Conservation (phyloP, 2,888 invertebrate species). For the Chaitophorus viminalis region DNA sequence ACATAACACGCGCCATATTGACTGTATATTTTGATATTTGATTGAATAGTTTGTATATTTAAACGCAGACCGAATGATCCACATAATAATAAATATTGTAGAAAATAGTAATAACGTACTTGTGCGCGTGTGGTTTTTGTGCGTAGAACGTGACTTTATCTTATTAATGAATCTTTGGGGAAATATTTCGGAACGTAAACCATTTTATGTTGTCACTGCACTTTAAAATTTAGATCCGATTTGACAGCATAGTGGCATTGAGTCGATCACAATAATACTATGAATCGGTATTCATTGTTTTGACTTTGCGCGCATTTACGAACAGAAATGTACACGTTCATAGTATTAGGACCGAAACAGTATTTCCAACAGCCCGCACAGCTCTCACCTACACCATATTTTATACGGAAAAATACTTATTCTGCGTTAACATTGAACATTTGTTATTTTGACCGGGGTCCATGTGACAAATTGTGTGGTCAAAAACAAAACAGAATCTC, state of each 20-base stretch:
- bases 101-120: no score
- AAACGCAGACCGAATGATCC: no score
- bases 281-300: not conserved
- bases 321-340: not conserved
- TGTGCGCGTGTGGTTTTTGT: no score
- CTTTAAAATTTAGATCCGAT: constrained; percentile 37
- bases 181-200: not conserved
- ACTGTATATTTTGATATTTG: no score
- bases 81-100: no score
- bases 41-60: no score
- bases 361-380: not conserved
- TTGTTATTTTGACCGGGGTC: not conserved
- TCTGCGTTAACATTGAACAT: constrained; percentile 18
- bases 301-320: not conserved
- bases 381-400: constrained; percentile 9
- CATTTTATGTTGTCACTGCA: not conserved
- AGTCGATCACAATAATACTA: not conserved
- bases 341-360: not conserved
- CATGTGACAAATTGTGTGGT: not conserved
- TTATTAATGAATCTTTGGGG: not conserved
- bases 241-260: not conserved
- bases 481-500: not conserved
- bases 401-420: constrained; percentile 4
- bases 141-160: no score
- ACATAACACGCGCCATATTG: no score